Evolutionary conservation across 1,140 invertebrate species (phyloP).

Genomic region (Zaprionus lachaisei): DNA sequence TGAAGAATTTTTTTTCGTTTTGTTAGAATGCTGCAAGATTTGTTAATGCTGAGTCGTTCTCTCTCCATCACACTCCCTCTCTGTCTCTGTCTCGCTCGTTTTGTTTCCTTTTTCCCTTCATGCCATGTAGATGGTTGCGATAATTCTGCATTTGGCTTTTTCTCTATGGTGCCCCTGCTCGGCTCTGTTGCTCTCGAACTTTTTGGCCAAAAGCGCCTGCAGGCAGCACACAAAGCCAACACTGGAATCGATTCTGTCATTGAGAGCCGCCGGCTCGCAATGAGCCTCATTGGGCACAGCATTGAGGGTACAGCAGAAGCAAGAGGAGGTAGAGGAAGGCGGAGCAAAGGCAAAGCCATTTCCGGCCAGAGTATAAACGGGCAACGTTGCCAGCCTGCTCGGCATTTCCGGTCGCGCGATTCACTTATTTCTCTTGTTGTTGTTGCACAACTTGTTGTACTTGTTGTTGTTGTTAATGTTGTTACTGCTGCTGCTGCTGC

Average conservation of each 20-base stretch:
- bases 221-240: conserved; percentile 45
- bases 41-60: conserved; percentile 12
- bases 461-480: conserved; percentile 20
- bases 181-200: conserved; percentile 31
- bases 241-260: conserved; percentile 60
- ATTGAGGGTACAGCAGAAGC: background rate
- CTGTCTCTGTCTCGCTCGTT: background rate
- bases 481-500: conserved; percentile 26
- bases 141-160: conserved; percentile 47
- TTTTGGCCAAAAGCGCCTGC: conserved; percentile 26
- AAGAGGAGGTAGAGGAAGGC: conserved; percentile 19
- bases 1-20: background rate
- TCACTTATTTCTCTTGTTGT: conserved; percentile 23
- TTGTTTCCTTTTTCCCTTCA: background rate
- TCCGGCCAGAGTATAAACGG: conserved; percentile 78
- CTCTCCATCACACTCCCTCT: background rate
- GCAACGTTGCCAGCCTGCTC: conserved; percentile 53
- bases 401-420: conserved; percentile 61
- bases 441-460: conserved; percentile 14
- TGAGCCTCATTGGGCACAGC: conserved; percentile 49
- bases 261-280: conserved; percentile 41
- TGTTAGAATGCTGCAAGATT: conserved; percentile 35
- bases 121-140: conserved; percentile 44
- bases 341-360: conserved; percentile 71
- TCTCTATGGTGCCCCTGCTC: background rate